A percentile compares a stretch with the other conserved stretches of the same genome.
Conservation (phyloP, 2,113 vertebrate species). For the Phylloscopus trochilus region DNA sequence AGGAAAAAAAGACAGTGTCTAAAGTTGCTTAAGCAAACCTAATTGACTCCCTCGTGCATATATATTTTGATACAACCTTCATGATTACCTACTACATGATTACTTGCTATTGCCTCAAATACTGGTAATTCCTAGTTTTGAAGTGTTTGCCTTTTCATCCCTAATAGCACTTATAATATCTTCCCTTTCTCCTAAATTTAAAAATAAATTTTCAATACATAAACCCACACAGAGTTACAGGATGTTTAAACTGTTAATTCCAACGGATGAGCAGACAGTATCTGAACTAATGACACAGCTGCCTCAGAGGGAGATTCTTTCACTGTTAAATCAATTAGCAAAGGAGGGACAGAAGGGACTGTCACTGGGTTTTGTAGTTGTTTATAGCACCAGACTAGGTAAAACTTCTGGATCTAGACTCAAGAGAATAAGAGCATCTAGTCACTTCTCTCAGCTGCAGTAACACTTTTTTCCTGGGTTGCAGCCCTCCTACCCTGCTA, state of each 20-base stretch:
- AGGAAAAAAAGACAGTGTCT: rapidly evolving
- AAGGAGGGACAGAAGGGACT: background rate
- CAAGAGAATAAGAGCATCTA: background rate
- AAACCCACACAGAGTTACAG: background rate
- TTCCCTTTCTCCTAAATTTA: background rate
- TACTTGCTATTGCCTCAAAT: slow-evolving; percentile 1
- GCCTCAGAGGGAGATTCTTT: background rate
- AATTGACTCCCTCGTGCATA: background rate
- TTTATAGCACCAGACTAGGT: background rate
- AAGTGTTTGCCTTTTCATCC: background rate
- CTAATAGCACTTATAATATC: background rate
- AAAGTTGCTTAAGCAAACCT: background rate
- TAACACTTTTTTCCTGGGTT: background rate
- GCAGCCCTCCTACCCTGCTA: background rate
- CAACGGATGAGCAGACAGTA: background rate
- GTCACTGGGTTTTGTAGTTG: background rate
- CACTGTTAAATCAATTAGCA: background rate
- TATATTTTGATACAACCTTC: background rate
- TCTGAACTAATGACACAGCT: background rate
- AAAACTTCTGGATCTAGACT: background rate
- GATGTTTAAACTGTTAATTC: background rate
- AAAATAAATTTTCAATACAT: background rate
- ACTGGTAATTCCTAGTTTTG: background rate
- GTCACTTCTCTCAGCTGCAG: background rate
- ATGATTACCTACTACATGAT: background rate